A percentile compares a stretch with the other conserved stretches of the same genome.
phyloP scores from a whole-genome alignment of 1,140 invertebrate genomes.

The Macrobrachium nipponense region DNA sequence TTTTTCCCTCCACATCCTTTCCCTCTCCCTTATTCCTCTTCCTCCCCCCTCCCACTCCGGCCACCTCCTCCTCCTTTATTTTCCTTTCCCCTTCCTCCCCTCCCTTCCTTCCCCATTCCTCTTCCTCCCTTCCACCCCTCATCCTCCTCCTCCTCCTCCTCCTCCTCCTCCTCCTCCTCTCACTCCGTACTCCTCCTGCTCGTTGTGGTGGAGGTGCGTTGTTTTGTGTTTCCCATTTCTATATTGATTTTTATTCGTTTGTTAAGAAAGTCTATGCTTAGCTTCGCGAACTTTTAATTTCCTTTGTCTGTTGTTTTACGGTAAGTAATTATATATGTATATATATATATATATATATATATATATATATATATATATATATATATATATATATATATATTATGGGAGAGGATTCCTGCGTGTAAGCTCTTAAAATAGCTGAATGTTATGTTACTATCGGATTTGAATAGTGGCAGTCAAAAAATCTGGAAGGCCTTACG shows the following conservation, averaged over 20 bases:
- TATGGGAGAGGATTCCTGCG: not conserved
- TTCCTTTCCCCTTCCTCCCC: too few species aligned
- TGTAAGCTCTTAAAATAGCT: not conserved
- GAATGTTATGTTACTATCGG: not conserved
- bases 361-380: slow-evolving; percentile 1
- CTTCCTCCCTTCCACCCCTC: not conserved
- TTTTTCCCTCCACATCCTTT: too few species aligned
- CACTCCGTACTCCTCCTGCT: not conserved
- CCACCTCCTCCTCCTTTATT: not conserved
- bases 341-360: slow-evolving; percentile 2
- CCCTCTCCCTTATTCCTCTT: too few species aligned
- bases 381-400: not conserved
- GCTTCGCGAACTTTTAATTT: too few species aligned
- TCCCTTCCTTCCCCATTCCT: not conserved
- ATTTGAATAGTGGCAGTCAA: too few species aligned
- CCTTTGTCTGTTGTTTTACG: not conserved
- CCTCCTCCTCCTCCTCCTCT: not conserved
- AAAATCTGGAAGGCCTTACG: too few species aligned
- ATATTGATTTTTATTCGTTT: not conserved
- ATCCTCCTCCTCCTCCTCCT: not conserved
- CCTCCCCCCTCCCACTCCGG: too few species aligned
- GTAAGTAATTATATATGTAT: not conserved
- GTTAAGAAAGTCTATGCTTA: not conserved
- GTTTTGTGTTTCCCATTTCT: not conserved
- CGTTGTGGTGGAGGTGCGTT: not conserved